Evolutionary conservation across 2,797 vertebrate genomes (phyloP), one percentile per base, ranked within the genome.

Genomic region (Epinephelus coioides): DNA sequence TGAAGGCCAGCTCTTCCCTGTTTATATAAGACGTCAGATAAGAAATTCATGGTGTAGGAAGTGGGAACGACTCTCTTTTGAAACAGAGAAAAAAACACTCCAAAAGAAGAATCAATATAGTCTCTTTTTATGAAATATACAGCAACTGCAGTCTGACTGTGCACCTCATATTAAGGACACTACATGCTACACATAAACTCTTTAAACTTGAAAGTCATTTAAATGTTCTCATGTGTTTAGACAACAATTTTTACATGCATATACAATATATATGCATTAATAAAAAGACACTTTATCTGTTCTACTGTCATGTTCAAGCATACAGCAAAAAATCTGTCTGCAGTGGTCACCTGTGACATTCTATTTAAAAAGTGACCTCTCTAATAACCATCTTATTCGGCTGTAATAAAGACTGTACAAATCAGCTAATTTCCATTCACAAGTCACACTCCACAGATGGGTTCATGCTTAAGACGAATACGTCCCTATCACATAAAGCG

Each of bases 401-500:
- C 51, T 40, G 12, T 53, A 59, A 79, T 56, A 72, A 71, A 59
- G 62, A 19, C 69, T 23, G 50, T 44, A 5, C 46, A 70, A 88
- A 89, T 86, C 53, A 81, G 75, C 71, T 73, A 0, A 82, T 89
- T 83, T 73, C 56, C 60, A 88, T 79, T 81, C 83, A 47, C 27
- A 40, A 47, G 77, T 85, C 84, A 81, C 5, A 47, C 86, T 87
- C 73, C 79, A 73, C 64, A 78, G 79, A 88, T 62, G 76, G 64
- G 66, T 67, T 73, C 79, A 79, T 18, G 65, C 72, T 77, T 47
- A 82, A 85, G 82, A 81, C 2, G 6, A 84, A 81, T 70, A 59
- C 55, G 56, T 80, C 79, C 47, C n/a, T 60, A 76, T 88, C 83
- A 59, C 69, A 87, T 86, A 76, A 89, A 86, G 82, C 49, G 1